phyloP scores from a whole-genome alignment of 2,888 invertebrate genomes.

The Melitaea athalia region DNA sequence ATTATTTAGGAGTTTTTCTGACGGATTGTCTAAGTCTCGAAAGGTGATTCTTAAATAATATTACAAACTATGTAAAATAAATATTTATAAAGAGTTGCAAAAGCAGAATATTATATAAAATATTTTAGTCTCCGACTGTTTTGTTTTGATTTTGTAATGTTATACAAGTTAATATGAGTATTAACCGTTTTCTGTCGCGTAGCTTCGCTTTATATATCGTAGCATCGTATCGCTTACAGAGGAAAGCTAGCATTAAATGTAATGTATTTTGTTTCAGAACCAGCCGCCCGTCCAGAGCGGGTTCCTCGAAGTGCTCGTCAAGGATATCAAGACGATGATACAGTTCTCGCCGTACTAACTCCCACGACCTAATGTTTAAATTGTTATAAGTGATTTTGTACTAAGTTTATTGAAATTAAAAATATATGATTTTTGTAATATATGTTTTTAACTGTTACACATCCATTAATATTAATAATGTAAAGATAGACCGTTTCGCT shows the following conservation, averaged over 20 bases:
- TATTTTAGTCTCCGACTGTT: too few species aligned
- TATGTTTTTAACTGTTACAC: conserved; percentile 5
- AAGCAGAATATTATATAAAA: too few species aligned
- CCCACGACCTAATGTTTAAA: conserved; percentile 16
- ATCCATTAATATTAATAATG: background rate
- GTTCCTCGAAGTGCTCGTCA: conserved; percentile 88
- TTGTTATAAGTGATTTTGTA: conserved; percentile 18
- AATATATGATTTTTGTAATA: conserved; percentile 13
- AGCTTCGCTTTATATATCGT: background rate
- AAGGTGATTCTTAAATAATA: too few species aligned
- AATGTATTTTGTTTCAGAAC: conserved; percentile 65
- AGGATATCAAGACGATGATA: conserved; percentile 90
- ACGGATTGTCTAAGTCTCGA: too few species aligned
- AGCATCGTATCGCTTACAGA: background rate
- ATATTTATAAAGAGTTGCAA: too few species aligned
- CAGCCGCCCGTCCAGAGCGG: conserved; percentile 85
- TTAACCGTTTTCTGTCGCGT: too few species aligned
- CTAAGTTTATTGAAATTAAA: conserved; percentile 15
- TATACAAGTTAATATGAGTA: too few species aligned
- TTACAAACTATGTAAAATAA: too few species aligned
- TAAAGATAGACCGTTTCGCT: too few species aligned
- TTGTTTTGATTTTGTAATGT: too few species aligned
- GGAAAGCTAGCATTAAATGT: background rate
- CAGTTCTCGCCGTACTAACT: conserved; percentile 86
- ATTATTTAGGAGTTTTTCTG: too few species aligned